Conservation (phyloP, 1,140 invertebrate species). For the Harlomillsia oculata region DNA sequence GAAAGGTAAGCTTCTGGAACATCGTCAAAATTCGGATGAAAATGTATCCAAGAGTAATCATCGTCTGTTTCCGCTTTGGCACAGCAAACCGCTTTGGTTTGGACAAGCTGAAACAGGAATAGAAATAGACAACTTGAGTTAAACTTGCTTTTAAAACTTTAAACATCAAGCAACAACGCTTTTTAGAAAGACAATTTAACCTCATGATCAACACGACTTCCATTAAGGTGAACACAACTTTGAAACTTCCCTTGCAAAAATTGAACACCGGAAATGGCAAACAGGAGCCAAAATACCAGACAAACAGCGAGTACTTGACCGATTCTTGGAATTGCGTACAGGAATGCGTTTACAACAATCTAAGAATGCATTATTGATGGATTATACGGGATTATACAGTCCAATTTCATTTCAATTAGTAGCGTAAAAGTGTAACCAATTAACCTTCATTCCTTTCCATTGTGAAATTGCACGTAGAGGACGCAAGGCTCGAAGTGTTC, state of each 20-base stretch:
- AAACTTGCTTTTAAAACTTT: too few relatives aligned
- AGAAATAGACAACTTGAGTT: too few relatives aligned
- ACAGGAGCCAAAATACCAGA: conserved; percentile 86
- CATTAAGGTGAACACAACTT: conserved; percentile 71
- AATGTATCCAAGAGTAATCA: conserved; percentile 79
- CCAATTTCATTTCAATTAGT: neutral
- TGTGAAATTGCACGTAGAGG: conserved; percentile 77
- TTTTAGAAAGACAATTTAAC: too few relatives aligned
- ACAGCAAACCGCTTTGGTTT: conserved; percentile 10
- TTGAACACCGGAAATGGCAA: conserved; percentile 88
- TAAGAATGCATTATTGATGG: conserved; percentile 36
- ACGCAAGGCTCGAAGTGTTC: conserved; percentile 54
- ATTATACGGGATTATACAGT: neutral
- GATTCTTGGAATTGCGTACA: conserved; percentile 88
- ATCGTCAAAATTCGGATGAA: conserved; percentile 84
- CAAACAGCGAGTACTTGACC: conserved; percentile 85
- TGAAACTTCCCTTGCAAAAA: conserved; percentile 76
- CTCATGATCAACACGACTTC: conserved; percentile 33
- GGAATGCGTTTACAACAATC: conserved; percentile 84
- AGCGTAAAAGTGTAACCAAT: conserved; percentile 1
- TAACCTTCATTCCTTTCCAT: conserved; percentile 83
- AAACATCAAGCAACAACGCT: too few relatives aligned
- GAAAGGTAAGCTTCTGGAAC: conserved; percentile 81
- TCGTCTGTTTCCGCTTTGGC: conserved; percentile 65
- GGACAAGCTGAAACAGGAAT: conserved; percentile 3